Percentiles rank a stretch among this genome's conserved stretches.
These are phyloP conservation scores for Anhinga rufa DNA, from an alignment of 2,113 vertebrate genomes.

Conservation along the genomic window DNA sequence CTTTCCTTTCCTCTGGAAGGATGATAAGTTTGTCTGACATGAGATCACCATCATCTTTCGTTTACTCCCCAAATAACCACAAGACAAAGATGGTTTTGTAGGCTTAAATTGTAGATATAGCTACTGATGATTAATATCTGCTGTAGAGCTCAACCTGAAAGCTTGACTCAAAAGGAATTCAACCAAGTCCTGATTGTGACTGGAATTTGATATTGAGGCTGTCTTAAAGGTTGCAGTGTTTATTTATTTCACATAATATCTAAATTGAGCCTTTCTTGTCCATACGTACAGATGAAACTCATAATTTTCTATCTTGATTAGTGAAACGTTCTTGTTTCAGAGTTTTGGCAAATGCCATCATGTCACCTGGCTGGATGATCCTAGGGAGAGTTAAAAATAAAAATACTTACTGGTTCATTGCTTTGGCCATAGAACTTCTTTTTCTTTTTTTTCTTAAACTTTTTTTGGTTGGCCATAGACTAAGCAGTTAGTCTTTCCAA, in stretches of 20 bases:
- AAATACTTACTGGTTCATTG: neutral
- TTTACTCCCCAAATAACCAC: neutral
- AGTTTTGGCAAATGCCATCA: neutral
- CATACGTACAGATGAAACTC: neutral
- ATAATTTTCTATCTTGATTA: neutral
- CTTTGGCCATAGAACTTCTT: neutral
- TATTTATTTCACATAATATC: neutral
- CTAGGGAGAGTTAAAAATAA: neutral
- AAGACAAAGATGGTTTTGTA: neutral
- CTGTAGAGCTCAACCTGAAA: neutral
- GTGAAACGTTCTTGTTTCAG: neutral
- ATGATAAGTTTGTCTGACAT: neutral
- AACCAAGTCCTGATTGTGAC: neutral
- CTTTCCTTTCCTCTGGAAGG: neutral
- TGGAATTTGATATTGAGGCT: neutral
- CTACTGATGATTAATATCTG: neutral
- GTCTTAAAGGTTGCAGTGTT: neutral
- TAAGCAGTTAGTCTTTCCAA: neutral
- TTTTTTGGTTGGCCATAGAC: neutral
- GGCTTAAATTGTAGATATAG: neutral
- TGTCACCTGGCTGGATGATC: neutral
- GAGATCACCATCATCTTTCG: neutral
- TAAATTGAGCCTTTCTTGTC: neutral
- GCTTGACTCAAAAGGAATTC: neutral
- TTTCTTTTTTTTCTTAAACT: neutral